phyloP scores from a whole-genome alignment of 1,140 invertebrate species.

The Drosophila pallidifrons region DNA sequence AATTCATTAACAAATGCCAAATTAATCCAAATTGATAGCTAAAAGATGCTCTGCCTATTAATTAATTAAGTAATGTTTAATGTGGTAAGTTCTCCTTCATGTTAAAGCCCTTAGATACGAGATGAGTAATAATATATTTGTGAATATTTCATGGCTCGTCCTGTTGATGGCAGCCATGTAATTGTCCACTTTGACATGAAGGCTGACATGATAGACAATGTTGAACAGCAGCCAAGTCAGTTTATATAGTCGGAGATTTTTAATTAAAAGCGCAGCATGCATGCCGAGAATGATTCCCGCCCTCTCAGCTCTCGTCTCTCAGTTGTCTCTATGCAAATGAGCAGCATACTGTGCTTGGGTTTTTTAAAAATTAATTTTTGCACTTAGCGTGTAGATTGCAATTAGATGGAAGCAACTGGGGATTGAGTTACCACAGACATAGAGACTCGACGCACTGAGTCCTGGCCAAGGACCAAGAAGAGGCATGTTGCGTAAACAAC shows the following conservation, averaged over 20 bases:
- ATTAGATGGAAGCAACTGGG: conserved; percentile 54
- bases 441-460: conserved; percentile 15
- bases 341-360: conserved; percentile 24
- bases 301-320: neutral
- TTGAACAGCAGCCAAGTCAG: conserved; percentile 15
- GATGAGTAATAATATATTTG: neutral
- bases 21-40: conserved; percentile 1
- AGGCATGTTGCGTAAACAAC: conserved; percentile 26
- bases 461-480: conserved; percentile 2
- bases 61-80: neutral
- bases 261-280: conserved; percentile 78
- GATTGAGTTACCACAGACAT: conserved; percentile 59
- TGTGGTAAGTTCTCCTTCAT: neutral
- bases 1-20: neutral
- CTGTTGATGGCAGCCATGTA: conserved; percentile 41
- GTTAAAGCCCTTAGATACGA: neutral
- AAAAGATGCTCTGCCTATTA: neutral
- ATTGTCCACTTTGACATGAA: conserved; percentile 61
- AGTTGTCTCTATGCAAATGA: conserved; percentile 62
- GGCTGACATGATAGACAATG: conserved; percentile 34
- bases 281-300: conserved; percentile 1
- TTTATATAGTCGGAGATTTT: conserved; percentile 50
- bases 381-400: conserved; percentile 77
- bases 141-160: neutral
- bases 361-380: conserved; percentile 75